phyloP scores from a whole-genome alignment of 2,797 vertebrate genomes.

The Megaceryle alcyon region DNA sequence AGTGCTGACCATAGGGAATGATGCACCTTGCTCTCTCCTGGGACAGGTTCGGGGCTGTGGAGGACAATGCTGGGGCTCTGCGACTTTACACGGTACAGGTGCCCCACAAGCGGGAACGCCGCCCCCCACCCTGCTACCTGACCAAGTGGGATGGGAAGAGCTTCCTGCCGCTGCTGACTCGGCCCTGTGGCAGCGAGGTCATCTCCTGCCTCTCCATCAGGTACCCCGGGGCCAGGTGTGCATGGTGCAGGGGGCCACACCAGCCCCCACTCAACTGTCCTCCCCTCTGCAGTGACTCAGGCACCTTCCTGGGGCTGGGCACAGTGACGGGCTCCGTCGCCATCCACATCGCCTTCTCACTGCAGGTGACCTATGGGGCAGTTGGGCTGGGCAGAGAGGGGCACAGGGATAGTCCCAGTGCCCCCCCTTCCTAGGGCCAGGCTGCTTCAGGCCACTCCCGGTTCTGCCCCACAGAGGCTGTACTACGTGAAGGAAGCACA shows the following conservation, averaged over 20 bases:
- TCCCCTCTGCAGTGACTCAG: conserved; percentile 85
- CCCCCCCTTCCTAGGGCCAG: too few relatives aligned
- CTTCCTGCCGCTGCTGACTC: conserved; percentile 90
- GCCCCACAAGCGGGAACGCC: conserved; percentile 91
- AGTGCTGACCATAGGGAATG: too few relatives aligned
- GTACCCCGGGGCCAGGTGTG: conserved; percentile 42
- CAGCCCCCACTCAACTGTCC: background rate
- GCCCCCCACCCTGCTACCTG: conserved; percentile 90
- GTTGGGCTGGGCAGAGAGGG: background rate
- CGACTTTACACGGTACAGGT: conserved; percentile 96
- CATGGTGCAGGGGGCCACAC: rapidly evolving
- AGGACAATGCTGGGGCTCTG: conserved; percentile 84
- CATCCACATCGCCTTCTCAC: conserved; percentile 92
- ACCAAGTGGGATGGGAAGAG: conserved; percentile 94
- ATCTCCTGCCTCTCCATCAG: conserved; percentile 90
- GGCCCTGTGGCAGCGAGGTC: conserved; percentile 89
- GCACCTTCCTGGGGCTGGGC: conserved; percentile 95
- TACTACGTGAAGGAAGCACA: conserved; percentile 94
- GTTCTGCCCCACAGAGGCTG: conserved; percentile 78
- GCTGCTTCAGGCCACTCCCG: rapidly evolving
- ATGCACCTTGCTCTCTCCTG: rapidly evolving
- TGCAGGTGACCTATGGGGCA: conserved; percentile 84
- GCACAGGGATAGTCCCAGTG: rapidly evolving
- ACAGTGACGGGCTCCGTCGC: conserved; percentile 94
- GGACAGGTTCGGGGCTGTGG: conserved; percentile 87